Evolutionary conservation across 23 tunicate species (phyloP), one percentile per base, ranked within the genome.

Genomic region (Oikopleura vanhoeffeni): DNA sequence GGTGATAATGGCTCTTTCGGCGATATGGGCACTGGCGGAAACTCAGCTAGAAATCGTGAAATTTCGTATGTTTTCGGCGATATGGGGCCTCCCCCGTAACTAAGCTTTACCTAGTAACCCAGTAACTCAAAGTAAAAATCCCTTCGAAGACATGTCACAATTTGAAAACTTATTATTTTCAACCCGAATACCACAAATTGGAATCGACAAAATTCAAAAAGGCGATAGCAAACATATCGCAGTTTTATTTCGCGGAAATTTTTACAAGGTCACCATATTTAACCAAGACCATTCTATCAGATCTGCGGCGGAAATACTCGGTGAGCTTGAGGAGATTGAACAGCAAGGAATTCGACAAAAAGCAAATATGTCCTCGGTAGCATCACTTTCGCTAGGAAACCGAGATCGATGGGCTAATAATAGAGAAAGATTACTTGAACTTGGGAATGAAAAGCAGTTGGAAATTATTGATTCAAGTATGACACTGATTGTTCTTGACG

Each of bases 131-230:
- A 67, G 67, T 49, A 90, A 90, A 39, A 92, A 92, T 41, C 89
- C 84, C 67, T 92, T 92, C 27, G 83, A 89, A 0, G 97, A 94
- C 40, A 94, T 94, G 98, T 89, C 91, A 41, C 98, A 94, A 84
- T 94, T 91, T 58, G 83, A 83, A 24, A 90, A 94, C 64, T 85
- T 94, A 18, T 88, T 94, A 40, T 85, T 75, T 40, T 88, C 98
- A 41, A 94, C 98, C 0, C 67, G 98, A 39, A 88, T 94, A 40
- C 98, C 98, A 33, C 28, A 76, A 0, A 34, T 27, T 1, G 64
- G 64, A 13, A 49, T 49, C 24, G 64, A 49, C 24, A 24, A 49
- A 49, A 49, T 49, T 24, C 13, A 49, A 49, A 13, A 24, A 49
- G 13, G 13, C 24, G 64, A 49, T 8, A 49, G 64, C 64, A 13